Conservation (phyloP, 1,140 invertebrate genomes). For the Gerris buenoi region DNA sequence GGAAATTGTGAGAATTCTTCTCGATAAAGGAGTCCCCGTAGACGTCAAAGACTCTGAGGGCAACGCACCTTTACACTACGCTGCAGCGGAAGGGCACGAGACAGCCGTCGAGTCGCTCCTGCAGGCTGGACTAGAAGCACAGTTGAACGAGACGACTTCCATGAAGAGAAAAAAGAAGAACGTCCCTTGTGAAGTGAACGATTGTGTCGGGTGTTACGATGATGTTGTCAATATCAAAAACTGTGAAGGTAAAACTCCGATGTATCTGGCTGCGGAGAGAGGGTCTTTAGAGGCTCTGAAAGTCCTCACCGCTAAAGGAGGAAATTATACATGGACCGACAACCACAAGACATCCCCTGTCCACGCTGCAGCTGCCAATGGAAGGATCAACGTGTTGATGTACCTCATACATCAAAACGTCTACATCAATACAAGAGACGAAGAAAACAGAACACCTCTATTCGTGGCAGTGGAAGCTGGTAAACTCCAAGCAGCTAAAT, state of each 20-base stretch:
- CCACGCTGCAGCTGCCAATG: not conserved
- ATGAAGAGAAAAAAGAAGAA: too few species aligned
- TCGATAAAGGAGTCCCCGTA: not conserved
- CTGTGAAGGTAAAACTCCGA: not conserved
- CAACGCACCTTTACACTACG: not conserved
- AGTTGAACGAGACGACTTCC: not conserved
- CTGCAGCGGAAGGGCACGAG: not conserved
- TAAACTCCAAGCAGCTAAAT: not conserved
- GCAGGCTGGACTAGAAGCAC: not conserved
- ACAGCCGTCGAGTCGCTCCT: not conserved
- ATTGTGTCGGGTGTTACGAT: not conserved
- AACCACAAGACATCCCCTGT: not conserved
- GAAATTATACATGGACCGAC: not conserved
- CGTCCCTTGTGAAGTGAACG: not conserved
- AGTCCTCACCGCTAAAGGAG: not conserved
- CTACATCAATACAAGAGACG: not conserved
- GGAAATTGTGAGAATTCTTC: not conserved
- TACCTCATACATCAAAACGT: not conserved
- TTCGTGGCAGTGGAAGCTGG: not conserved
- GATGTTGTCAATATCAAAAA: not conserved
- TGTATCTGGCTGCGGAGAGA: not conserved
- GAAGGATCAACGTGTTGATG: not conserved
- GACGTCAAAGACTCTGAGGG: not conserved
- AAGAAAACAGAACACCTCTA: not conserved
- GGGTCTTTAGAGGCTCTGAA: not conserved